Evolutionary conservation across 2,113 vertebrate species (phyloP), one percentile per base, ranked within the genome.

Genomic region (Rhegmatorhina hoffmannsi): DNA sequence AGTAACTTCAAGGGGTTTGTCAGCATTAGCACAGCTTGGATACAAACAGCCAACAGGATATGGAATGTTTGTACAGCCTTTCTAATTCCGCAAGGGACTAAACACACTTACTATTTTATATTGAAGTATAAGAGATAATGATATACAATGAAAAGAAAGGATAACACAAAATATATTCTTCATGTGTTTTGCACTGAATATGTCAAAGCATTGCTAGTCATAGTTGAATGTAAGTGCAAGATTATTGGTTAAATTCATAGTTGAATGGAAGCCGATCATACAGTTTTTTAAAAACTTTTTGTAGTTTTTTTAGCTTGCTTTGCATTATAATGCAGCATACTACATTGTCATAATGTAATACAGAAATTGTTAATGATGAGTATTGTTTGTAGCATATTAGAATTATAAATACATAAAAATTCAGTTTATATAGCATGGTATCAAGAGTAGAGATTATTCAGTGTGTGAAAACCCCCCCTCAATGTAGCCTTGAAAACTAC

Each of bases 31-130:
- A 81, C 82, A 92, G 87, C 93, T 93, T 91, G 81, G 75, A 36
- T 86, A 63, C 67, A 77, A 95, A 40, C 75, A 81, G 68, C 55
- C 76, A 89, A 81, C 64, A 84, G 83, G 60, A 90, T 88, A 66
- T 67, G 70, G 83, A 89, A 84, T 93, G 72, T 93, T 96, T 94
- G 90, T 93, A 75, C 52, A 89, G 72, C 36, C 23, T 95, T 81
- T 78, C 84, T 81, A 62, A 87, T 95, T 90, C 85, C 53, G 49
- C 34, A 70, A 84, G 68, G 64, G 80, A 52, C 76, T 84, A 72
- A 87, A 68, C 47, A 56, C 44, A n/a, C 89, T 92, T 91, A 10
- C 66, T 94, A 5, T 59, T 93, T 93, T 84, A 47, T 88, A 89
- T 87, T 89, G 82, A 94, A 94, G 75, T 86, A 44, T 33, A 81